Percentiles rank a stretch among this genome's conserved stretches.
Evolutionary conservation across 2,888 invertebrate genomes (phyloP).

Genomic region (Psylliodes chrysocephalus): DNA sequence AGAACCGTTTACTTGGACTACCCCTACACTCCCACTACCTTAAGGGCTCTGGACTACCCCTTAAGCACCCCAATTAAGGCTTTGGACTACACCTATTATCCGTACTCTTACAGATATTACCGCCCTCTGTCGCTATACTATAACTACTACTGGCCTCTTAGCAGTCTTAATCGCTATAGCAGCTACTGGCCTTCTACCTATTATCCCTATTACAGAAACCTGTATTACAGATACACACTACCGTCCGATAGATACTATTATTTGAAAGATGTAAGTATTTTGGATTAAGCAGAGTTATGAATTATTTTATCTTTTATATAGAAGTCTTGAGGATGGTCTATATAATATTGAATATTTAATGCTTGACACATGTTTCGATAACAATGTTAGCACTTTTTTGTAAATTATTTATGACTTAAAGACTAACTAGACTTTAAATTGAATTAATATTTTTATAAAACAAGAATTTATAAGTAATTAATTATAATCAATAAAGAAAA

Average conservation of each 20-base stretch:
- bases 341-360: too few relatives aligned
- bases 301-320: too few relatives aligned
- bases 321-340: too few relatives aligned
- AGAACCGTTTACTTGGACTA: constrained; percentile 50
- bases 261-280: constrained; percentile 52
- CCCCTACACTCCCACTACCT: constrained; percentile 31
- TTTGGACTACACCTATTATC: constrained; percentile 47
- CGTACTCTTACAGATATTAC: constrained; percentile 49
- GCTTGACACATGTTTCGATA: too few relatives aligned
- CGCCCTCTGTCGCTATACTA: constrained; percentile 51
- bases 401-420: too few relatives aligned
- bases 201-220: constrained; percentile 51
- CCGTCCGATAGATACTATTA: constrained; percentile 52
- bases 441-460: too few relatives aligned
- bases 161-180: constrained; percentile 50
- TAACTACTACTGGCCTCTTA: constrained; percentile 52
- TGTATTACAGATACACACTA: constrained; percentile 51
- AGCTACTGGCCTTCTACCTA: constrained; percentile 49
- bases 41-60: constrained; percentile 43
- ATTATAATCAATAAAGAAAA: too few relatives aligned
- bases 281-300: too few relatives aligned
- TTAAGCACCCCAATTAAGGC: constrained; percentile 40
- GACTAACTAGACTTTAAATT: too few relatives aligned
- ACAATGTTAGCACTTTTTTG: too few relatives aligned
- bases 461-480: too few relatives aligned